phyloP scores from a whole-genome alignment of 1,140 invertebrate species.

The Stegodyphus mimosarum region DNA sequence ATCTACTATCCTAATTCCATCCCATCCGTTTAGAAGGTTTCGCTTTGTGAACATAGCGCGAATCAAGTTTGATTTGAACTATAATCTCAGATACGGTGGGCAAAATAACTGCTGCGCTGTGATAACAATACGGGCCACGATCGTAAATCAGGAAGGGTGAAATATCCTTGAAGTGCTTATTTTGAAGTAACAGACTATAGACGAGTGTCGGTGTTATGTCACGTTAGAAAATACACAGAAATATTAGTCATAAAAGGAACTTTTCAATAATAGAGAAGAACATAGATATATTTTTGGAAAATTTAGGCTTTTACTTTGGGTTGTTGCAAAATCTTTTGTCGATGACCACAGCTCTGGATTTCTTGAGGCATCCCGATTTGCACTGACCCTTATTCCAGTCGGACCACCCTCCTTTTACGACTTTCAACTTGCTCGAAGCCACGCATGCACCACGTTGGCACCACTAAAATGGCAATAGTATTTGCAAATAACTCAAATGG shows the following conservation, averaged over 20 bases:
- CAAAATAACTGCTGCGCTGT: too few relatives aligned
- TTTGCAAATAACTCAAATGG: too few relatives aligned
- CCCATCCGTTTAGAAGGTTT: too few relatives aligned
- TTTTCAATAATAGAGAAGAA: neutral
- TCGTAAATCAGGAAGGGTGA: too few relatives aligned
- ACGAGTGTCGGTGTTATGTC: too few relatives aligned
- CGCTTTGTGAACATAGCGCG: too few relatives aligned
- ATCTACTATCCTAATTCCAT: too few relatives aligned
- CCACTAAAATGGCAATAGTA: slow-evolving; percentile 67
- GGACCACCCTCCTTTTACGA: slow-evolving; percentile 73
- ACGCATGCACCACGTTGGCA: slow-evolving; percentile 73
- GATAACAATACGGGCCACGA: too few relatives aligned
- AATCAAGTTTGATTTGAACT: too few relatives aligned
- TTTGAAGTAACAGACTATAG: too few relatives aligned
- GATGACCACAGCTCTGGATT: slow-evolving; percentile 70
- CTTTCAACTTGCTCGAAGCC: slow-evolving; percentile 64
- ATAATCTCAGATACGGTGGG: too few relatives aligned
- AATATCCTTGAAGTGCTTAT: too few relatives aligned
- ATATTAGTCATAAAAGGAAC: neutral
- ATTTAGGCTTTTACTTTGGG: slow-evolving; percentile 63
- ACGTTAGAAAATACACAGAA: neutral
- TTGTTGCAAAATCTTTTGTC: slow-evolving; percentile 71
- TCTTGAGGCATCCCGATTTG: slow-evolving; percentile 75
- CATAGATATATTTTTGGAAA: neutral
- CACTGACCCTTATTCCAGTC: slow-evolving; percentile 75